phyloP scores from a whole-genome alignment of 1,140 invertebrate species.

The Platyscapa corneri region DNA sequence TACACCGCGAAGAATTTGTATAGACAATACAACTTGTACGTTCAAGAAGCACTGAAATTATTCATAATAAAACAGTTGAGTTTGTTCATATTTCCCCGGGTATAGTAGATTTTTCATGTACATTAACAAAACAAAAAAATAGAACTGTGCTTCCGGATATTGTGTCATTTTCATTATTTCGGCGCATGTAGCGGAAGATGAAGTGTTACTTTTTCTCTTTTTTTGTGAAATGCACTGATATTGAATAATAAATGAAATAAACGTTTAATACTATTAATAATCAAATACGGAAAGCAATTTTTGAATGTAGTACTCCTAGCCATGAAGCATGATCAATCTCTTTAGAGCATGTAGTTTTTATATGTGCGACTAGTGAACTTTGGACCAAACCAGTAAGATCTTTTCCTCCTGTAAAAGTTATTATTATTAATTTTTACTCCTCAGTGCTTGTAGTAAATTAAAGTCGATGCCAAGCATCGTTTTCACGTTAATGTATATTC shows the following conservation, averaged over 20 bases:
- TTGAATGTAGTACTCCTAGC: conserved; percentile 45
- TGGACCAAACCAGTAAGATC: conserved; percentile 47
- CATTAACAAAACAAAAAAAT: conserved; percentile 25
- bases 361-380: conserved; percentile 14
- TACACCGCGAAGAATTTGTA: conserved; percentile 52
- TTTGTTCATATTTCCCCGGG: conserved; percentile 33
- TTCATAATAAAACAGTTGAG: conserved; percentile 33
- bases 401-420: conserved; percentile 13
- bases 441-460: conserved; percentile 8
- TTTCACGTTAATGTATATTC: conserved; percentile 37
- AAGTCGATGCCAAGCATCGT: conserved; percentile 33
- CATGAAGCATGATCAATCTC: conserved; percentile 47
- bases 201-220: conserved; percentile 40
- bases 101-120: conserved; percentile 45
- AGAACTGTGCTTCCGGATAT: conserved; percentile 39
- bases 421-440: conserved; percentile 25
- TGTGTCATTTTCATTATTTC: conserved; percentile 53
- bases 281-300: conserved; percentile 45
- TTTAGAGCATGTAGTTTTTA: conserved; percentile 20
- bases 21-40: conserved; percentile 66
- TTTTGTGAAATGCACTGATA: conserved; percentile 36
- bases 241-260: conserved; percentile 32
- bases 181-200: conserved; percentile 30
- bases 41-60: conserved; percentile 51
- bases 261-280: conserved; percentile 27